A percentile compares a stretch with the other conserved stretches of the same genome.
Evolutionary conservation across 2,888 invertebrate species (phyloP).

Genomic region (Tachina fera): DNA sequence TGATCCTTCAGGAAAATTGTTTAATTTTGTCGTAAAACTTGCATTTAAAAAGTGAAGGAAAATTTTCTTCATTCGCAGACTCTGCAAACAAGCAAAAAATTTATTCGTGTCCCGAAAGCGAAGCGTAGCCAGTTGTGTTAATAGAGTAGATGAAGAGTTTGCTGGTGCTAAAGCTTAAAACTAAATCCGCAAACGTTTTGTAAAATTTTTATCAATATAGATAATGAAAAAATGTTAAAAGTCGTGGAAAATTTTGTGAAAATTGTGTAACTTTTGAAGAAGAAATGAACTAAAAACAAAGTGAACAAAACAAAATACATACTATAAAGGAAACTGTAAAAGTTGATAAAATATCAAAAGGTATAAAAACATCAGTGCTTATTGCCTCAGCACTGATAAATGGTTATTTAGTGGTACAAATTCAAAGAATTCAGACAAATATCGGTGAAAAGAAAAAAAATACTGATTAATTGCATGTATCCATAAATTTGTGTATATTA

Average conservation of each 20-base stretch:
- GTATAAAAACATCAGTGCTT: conserved; percentile 17
- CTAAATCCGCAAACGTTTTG: conserved; percentile 65
- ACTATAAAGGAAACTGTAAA: conserved; percentile 27
- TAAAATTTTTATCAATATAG: conserved; percentile 47
- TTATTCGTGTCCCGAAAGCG: conserved; percentile 74
- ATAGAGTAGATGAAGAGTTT: conserved; percentile 61
- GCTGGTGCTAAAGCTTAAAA: conserved; percentile 67
- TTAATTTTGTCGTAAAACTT: conserved; percentile 71
- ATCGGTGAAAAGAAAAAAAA: conserved; percentile 31
- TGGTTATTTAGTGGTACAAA: conserved; percentile 30
- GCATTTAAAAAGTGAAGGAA: conserved; percentile 72
- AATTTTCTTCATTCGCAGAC: conserved; percentile 77
- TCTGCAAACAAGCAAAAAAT: conserved; percentile 74
- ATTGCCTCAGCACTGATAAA: conserved; percentile 23
- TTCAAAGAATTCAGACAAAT: conserved; percentile 36
- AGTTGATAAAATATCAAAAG: conserved; percentile 3
- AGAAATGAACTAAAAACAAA: conserved; percentile 16
- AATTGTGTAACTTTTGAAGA: conserved; percentile 65
- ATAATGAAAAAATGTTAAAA: conserved; percentile 33
- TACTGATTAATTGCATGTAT: conserved; percentile 71
- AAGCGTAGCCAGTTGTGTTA: conserved; percentile 71
- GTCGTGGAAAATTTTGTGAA: conserved; percentile 47
- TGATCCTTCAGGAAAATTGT: conserved; percentile 70
- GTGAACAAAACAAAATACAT: conserved; percentile 26
- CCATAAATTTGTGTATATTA: conserved; percentile 71